Evolutionary conservation across 2,888 invertebrate genomes (phyloP).

Genomic region (Cryptocheilus praepositus): DNA sequence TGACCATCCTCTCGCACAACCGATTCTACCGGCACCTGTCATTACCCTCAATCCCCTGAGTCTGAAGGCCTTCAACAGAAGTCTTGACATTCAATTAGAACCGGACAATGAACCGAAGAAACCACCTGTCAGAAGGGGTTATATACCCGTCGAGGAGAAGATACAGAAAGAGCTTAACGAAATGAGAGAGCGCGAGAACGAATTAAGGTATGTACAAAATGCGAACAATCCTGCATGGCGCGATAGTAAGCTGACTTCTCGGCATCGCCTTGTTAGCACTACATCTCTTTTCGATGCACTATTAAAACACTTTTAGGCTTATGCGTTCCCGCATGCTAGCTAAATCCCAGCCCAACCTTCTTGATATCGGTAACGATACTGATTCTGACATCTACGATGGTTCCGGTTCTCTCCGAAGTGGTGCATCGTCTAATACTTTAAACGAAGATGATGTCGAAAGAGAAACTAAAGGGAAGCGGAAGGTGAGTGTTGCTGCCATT

Average conservation of each 20-base stretch:
- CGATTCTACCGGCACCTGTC: conserved; percentile 51
- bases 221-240: too few species aligned
- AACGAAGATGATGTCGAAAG: conserved; percentile 68
- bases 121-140: conserved; percentile 83
- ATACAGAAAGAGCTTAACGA: conserved; percentile 91
- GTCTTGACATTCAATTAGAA: conserved; percentile 56
- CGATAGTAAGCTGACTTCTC: too few species aligned
- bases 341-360: conserved; percentile 74
- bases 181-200: conserved; percentile 88
- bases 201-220: conserved; percentile 84
- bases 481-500: too few species aligned
- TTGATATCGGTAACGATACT: conserved; percentile 70
- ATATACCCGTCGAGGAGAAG: conserved; percentile 90
- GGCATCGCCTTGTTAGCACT: too few species aligned
- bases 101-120: conserved; percentile 63
- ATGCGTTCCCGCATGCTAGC: conserved; percentile 73
- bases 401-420: conserved; percentile 65
- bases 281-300: too few species aligned
- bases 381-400: conserved; percentile 71
- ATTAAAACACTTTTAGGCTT: conserved; percentile 59
- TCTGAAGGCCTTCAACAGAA: conserved; percentile 61
- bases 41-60: conserved; percentile 62
- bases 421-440: conserved; percentile 67
- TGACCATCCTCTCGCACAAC: conserved; percentile 50
- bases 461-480: conserved; percentile 65